These are phyloP conservation scores for Eulacestoma nigropectus DNA, from an alignment of 2,113 vertebrate genomes.

Conservation along the genomic window DNA sequence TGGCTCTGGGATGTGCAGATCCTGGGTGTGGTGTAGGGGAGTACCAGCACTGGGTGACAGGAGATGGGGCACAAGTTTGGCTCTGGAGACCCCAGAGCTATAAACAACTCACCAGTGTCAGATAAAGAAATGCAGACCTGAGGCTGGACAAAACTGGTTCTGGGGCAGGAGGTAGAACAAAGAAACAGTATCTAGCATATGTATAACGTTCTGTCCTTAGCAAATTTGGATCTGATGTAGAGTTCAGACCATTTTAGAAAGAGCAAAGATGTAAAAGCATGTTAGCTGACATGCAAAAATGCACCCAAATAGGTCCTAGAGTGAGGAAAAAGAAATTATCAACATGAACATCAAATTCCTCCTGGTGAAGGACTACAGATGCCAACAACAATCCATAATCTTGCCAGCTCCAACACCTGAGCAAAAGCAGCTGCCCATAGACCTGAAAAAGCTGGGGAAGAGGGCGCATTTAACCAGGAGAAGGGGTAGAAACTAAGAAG, in stretches of 20 bases:
- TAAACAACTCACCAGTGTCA: background rate
- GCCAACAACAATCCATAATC: background rate
- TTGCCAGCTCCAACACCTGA: background rate
- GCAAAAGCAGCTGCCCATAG: background rate
- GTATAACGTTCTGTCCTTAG: background rate
- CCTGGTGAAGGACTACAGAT: background rate
- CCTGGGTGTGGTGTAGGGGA: accelerated
- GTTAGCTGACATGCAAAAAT: background rate
- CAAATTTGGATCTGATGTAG: background rate
- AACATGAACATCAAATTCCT: background rate
- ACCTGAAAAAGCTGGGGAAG: background rate
- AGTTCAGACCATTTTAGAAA: background rate
- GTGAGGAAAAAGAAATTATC: background rate
- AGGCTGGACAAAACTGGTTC: background rate
- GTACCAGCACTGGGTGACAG: background rate
- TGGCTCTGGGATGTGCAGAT: background rate
- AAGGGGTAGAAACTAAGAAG: background rate
- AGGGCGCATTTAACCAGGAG: background rate
- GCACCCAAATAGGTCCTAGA: background rate
- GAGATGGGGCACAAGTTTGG: background rate
- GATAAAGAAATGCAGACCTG: background rate
- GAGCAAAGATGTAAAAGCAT: background rate
- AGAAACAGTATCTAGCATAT: background rate
- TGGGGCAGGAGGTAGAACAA: background rate
- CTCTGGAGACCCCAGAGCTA: background rate